phyloP scores from a whole-genome alignment of 1,140 invertebrate genomes.

The Hypsibius dujardini region DNA sequence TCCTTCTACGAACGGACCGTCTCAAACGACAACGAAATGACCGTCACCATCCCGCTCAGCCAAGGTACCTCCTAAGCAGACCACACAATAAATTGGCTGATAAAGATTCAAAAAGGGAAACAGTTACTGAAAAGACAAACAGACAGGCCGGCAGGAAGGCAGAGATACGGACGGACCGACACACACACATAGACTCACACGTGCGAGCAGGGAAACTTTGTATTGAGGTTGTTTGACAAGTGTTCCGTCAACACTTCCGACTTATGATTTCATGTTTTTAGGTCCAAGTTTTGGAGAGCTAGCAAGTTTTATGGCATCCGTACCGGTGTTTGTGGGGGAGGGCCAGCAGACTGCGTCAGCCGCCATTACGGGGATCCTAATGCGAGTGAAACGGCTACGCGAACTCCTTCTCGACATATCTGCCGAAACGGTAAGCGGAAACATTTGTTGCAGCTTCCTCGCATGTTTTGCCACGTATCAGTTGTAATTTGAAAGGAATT shows the following conservation, averaged over 20 bases:
- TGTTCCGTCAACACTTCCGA: too few relatives aligned
- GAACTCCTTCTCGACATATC: neutral
- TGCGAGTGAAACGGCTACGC: neutral
- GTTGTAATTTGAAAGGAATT: too few relatives aligned
- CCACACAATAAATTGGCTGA: neutral
- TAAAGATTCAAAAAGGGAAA: neutral
- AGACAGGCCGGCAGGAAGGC: neutral
- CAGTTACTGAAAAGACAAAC: neutral
- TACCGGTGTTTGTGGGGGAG: constrained; percentile 4
- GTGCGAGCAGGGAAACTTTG: too few relatives aligned
- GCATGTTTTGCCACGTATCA: neutral
- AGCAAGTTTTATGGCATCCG: neutral
- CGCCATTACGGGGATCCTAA: neutral
- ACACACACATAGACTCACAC: too few relatives aligned
- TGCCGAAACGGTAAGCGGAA: neutral
- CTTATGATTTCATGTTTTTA: too few relatives aligned
- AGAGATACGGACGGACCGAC: too few relatives aligned
- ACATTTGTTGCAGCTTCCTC: neutral
- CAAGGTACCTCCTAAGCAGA: neutral
- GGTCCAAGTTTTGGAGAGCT: too few relatives aligned
- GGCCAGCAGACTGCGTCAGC: neutral
- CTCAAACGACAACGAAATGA: neutral
- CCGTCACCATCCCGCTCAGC: constrained; percentile 4
- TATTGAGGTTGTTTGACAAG: too few relatives aligned
- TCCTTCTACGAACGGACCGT: constrained; percentile 12